Conservation (phyloP, 2,888 invertebrate species). For the Machimus rusticus region DNA sequence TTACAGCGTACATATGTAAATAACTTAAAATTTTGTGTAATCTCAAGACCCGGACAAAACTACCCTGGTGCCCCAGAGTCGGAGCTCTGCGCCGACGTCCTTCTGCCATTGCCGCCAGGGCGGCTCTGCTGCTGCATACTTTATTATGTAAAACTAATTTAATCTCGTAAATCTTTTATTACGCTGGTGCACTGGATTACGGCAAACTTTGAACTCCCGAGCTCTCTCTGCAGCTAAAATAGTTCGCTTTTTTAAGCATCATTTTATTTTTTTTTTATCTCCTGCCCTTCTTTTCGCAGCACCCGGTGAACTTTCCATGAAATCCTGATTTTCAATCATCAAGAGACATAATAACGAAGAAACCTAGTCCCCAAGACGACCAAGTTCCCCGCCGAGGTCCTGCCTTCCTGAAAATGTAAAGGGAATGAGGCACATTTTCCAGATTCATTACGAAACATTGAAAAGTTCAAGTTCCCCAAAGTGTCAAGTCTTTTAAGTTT, state of each 20-base stretch:
- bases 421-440: background rate
- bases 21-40: background rate
- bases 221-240: background rate
- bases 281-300: background rate
- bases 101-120: background rate
- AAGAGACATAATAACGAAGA: slow-evolving; percentile 28
- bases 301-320: slow-evolving; percentile 1
- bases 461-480: slow-evolving; percentile 10
- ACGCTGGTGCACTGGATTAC: slow-evolving; percentile 34
- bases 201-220: slow-evolving; percentile 8
- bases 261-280: background rate
- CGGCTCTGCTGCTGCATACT: slow-evolving; percentile 1
- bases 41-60: background rate
- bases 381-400: background rate
- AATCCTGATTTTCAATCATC: slow-evolving; percentile 27
- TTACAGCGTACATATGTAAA: background rate
- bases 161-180: slow-evolving; percentile 37
- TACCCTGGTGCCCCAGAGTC: background rate
- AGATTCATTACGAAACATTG: slow-evolving; percentile 31
- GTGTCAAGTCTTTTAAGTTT: slow-evolving; percentile 10
- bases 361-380: background rate
- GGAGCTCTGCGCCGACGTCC: background rate
- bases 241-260: background rate
- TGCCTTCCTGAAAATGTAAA: background rate
- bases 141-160: slow-evolving; percentile 37